Evolutionary conservation across 2,797 vertebrate genomes (phyloP), one percentile per base, ranked within the genome.

Genomic region (Melanogrammus aeglefinus): DNA sequence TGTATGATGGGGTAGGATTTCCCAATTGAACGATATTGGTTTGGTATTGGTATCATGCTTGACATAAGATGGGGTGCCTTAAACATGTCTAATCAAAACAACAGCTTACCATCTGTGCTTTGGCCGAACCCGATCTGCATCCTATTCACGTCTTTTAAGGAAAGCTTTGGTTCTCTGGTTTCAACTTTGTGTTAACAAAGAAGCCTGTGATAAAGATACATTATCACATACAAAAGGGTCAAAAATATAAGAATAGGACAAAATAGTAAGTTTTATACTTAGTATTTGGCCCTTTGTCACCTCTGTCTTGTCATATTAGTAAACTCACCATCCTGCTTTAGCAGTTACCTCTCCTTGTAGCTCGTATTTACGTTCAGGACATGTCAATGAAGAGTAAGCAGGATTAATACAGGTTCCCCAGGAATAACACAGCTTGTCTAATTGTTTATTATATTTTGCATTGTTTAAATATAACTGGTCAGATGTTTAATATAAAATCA

Each of bases 81-180:
- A 16, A 33, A 38, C 47, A 73, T 69, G 51, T 73, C 35, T 66
- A 66, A 66, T 75, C 75, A 75, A 66, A 74, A 63, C 82, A 83
- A 71, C 84, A 79, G 69, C 82, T 79, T 78, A 36, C 88, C 90
- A 89, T 83, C 88, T 92, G 89, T 75, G 84, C 73, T 29, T 36
- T 36, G 63, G 74, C 72, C 85, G 72, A 4, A 73, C 77, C 47
- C 73, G 83, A 87, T 72, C 70, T 69, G 27, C 12, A 27, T 27
- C 76, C 77, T 78, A 47, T 71, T 71, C 78, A 81, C 72, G 66
- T 57, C 44, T 10, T 12, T 47, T 72, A 14, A 31, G n/a, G 35
- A 35, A 80, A 72, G 76, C 41, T 33, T 38, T 72, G 79, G 66
- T 78, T 84, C 87, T 91, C 84, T 69, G 71, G 84, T 92, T 86